Base-by-base conservation (phyloP, 2,113 vertebrate genomes). In the Vanacampus margaritifer region DNA sequence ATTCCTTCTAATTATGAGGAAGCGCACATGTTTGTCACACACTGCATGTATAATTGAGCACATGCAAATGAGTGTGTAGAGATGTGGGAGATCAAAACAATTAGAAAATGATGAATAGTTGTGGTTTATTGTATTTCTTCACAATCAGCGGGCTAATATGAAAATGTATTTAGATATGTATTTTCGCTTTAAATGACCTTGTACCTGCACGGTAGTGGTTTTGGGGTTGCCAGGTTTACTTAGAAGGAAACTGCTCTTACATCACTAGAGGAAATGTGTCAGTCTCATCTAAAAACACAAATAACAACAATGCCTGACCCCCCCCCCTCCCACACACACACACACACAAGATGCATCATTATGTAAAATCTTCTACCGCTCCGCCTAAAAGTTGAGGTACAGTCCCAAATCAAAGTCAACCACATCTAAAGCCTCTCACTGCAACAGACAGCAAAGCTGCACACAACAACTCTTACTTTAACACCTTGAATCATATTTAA, bases 1-100 rank as follows among this genome's bases (percentile, higher is more conserved):
- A 91, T 91, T 90, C 87, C 77, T 73, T 68, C 84, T 86, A 79
- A 86, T 90, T 81, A 89, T 77, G 73, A 79, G 69, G 75, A 81
- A 41, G 79, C 84, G 75, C 83, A 87, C 87, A 88, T 83, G 89
- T 87, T 87, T 89, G 79, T 82, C 82, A 84, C 82, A 79, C 79
- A 60, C 67, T 80, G 88, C 86, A 91, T 90, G 79, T 83, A 86
- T 88, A 89, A 91, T 87, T 76, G 70, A 86, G 78, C 62, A 73
- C 70, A 78, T 85, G 83, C 75, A 84, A 88, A 88, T 88, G 32
- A 21, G 64, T 35, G 64, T 79, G 63, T 74, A 32, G 36, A 50
- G 60, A 21, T 21, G 37, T 23, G 13, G 51, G 53, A 46, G 35
- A 69, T 68, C 6, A 41, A 46, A 75, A 70, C 71, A 73, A 74